Conservation (phyloP, 1,140 invertebrate genomes). For the Drosophila jambulina region DNA sequence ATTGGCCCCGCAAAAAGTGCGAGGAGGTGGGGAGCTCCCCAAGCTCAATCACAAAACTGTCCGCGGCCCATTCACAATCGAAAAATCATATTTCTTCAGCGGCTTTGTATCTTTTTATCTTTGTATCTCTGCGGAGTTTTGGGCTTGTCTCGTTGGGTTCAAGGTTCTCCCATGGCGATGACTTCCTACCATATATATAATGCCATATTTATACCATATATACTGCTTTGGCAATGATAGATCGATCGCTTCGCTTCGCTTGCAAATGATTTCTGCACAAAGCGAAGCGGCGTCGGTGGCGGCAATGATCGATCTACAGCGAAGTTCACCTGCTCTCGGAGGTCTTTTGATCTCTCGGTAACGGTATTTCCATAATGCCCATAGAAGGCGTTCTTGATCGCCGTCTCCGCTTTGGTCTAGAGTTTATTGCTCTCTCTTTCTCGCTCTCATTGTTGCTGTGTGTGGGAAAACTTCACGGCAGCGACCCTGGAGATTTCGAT, state of each 20-base stretch:
- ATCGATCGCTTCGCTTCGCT: conserved; percentile 47
- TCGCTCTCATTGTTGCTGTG: conserved; percentile 3
- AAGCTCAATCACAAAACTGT: conserved; percentile 65
- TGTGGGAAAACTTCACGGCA: conserved; percentile 40
- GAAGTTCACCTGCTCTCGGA: conserved; percentile 65
- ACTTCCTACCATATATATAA: conserved; percentile 64
- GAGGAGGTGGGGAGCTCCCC: not conserved
- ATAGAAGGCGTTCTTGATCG: conserved; percentile 67
- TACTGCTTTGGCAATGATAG: conserved; percentile 69
- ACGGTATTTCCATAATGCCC: conserved; percentile 77
- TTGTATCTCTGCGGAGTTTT: conserved; percentile 5
- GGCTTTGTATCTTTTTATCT: conserved; percentile 26
- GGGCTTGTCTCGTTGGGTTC: conserved; percentile 51
- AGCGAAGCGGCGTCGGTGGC: conserved; percentile 26
- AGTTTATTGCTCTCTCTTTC: conserved; percentile 53
- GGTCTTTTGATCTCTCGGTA: conserved; percentile 69
- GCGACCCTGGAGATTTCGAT: conserved; percentile 37
- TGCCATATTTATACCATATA: conserved; percentile 5
- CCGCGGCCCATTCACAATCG: conserved; percentile 70
- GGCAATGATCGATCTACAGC: conserved; percentile 41
- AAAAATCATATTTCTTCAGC: conserved; percentile 63
- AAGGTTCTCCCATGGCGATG: conserved; percentile 70
- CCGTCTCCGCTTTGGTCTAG: conserved; percentile 27
- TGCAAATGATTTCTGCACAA: conserved; percentile 71
- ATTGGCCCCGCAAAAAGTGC: conserved; percentile 26